Evolutionary conservation across 2,113 vertebrate genomes (phyloP), one percentile per base, ranked within the genome.

Genomic region (Leptobrachium ailaonicum): DNA sequence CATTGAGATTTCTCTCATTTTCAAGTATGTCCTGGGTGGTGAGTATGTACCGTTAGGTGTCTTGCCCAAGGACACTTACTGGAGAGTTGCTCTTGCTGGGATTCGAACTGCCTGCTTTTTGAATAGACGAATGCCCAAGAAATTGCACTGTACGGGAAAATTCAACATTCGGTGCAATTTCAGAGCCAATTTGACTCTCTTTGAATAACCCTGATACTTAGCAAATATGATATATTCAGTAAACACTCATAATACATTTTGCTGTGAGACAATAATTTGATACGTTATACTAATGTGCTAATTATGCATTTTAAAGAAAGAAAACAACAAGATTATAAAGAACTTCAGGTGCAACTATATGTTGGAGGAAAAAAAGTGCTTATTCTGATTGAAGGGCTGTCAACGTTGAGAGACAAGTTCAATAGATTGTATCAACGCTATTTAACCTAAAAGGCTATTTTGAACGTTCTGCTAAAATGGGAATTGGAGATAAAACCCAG

Each of bases 371-470:
- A 47, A 40, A 71, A 44, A 41, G 12, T 32, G 11, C 42, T 64
- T 40, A 56, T 50, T 73, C 40, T 73, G 47, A 73, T 73, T 80
- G 71, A 80, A 64, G 77, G 66, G 47, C 60, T 80, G 71, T 66
- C 62, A 56, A 62, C 41, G 13, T 58, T 60, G 43, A 66, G 44
- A 66, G 62, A 66, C 66, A 41, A 43, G 44, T 80, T 73, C 77
- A 73, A 80, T 73, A 73, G 60, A 80, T 80, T n/a, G 42, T 73
- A 80, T 80, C 77, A 64, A 62, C 47, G 42, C 54, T 66, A 14
- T 62, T 66, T 80, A 47, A 80, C 62, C 45, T 66, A 66, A 73
- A 44, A 14, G 72, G 47, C 40, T 73, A 66, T 73, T 58, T n/a
- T 20, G 71, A 73, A 54, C 63, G 50, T 66, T 47, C 77, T 63